A percentile compares a stretch with the other conserved stretches of the same genome.
phyloP scores from a whole-genome alignment of 2,797 vertebrate species.

The Betta splendens region DNA sequence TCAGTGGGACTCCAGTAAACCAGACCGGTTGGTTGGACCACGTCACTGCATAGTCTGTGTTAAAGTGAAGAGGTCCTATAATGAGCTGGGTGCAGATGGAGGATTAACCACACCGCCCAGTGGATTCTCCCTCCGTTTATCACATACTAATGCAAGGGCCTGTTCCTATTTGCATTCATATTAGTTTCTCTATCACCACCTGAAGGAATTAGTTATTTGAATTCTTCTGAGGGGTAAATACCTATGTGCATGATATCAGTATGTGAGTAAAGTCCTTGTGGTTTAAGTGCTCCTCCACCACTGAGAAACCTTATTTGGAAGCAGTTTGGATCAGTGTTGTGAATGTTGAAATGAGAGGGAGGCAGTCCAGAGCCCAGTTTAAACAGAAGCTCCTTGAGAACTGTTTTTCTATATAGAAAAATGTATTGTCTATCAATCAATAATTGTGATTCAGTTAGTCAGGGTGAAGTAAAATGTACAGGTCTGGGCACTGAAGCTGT shows the following conservation, averaged over 20 bases:
- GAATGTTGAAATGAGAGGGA: no score
- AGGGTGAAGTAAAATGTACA: conserved; percentile 1
- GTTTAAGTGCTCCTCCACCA: conserved; percentile 88
- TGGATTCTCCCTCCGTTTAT: no score
- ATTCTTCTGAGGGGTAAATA: conserved; percentile 90
- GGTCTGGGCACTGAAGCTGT: conserved; percentile 35
- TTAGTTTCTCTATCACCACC: conserved; percentile 88
- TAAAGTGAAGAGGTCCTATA: no score
- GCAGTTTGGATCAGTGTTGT: conserved; percentile 87
- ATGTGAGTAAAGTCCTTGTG: conserved; percentile 92
- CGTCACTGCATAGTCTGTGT: no score
- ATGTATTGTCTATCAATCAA: no score
- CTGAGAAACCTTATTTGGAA: conserved; percentile 86
- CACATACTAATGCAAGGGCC: conserved; percentile 86
- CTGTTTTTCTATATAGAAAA: no score
- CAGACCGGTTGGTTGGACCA: no score
- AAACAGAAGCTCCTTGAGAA: no score
- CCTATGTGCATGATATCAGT: conserved; percentile 92
- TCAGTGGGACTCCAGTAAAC: no score
- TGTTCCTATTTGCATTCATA: conserved; percentile 98
- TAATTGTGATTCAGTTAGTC: no score
- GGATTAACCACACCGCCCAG: no score
- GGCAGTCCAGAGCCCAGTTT: conserved; percentile 81
- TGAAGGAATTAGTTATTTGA: conserved; percentile 89
- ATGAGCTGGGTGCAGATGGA: no score